Evolutionary conservation across 2,888 invertebrate species (phyloP), one percentile per base, ranked within the genome.

Genomic region (Beris morrisii): DNA sequence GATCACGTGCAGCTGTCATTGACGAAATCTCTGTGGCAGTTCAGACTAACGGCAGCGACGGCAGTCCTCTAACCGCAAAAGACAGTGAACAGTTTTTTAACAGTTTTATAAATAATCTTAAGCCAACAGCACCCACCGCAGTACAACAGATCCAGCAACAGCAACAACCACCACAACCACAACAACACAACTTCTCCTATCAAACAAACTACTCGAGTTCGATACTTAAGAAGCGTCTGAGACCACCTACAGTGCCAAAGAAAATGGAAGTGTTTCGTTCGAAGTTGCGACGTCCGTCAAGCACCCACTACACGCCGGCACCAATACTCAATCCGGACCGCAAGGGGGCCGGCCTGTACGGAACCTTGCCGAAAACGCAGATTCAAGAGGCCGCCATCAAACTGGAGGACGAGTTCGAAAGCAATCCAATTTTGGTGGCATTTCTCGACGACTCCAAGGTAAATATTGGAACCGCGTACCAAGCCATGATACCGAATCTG

Each of bases 251-350:
- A 45, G 12, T 43, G 22, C 69, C 71, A 5, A 71, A 70, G 6
- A 72, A 72, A 53, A 65, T 70, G 28, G 71, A 71, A 57, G 30
- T 78, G 12, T 80, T 76, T 67, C 78, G 78, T 22, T 80, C 79
- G 7, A 80, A 80, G 70, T 70, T 80, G 66, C 75, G 79, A 5
- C 79, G 78, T 15, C 80, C 84, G 57, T 78, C 81, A 4, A 75
- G 78, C 1, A 78, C 77, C 5, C 85, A 86, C 68, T 98, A 92
- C 80, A 97, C 97, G 0, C 97, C 98, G 12, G 92, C 94, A 32
- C 98, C 98, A 0, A 92, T 98, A 75, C 83, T 98, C 64, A 93
- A 95, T 76, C 98, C 98, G 0, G 90, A 93, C 68, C 85, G 98
- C 70, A 88, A 89, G 71, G 95, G 95, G 1, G 86, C 92, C 0